Evolutionary conservation across 2,888 invertebrate genomes (phyloP), one percentile per base, ranked within the genome.

Genomic region (Clitarchus hookeri): DNA sequence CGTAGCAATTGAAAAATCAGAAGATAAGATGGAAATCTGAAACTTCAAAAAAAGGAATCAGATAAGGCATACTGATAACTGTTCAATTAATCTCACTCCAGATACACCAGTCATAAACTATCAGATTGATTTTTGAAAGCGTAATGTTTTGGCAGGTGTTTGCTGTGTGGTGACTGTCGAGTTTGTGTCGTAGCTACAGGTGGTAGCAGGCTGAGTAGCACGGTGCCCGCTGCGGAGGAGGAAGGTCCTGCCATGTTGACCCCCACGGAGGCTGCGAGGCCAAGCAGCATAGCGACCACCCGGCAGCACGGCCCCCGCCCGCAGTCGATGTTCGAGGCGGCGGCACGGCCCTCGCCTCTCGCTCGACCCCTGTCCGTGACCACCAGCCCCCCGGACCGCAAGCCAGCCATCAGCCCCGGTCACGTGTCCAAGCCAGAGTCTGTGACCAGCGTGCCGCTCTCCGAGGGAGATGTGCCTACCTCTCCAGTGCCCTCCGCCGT

Each of bases 401-500:
- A 48, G 27, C 85, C 86, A 12, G 86, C 80, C 26, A 26, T 86
- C 79, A 86, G 79, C 53, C 44, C 80, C 23, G 11, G 84, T 25
- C 53, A 84, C 3, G 78, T 78, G 19, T 54, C 80, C 25, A 26
- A 84, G 27, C 48, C 83, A 23, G 86, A 86, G n/a, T 86, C 86
- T n/a, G 44, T 23, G 1, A 86, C 86, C 16, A 86, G 86, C 36
- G 80, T 84, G 16, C 84, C 86, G 4, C 36, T 85, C 44, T 86
- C 86, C 44, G 86, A 84, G 54, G 84, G 84, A 44, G 86, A 86
- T 26, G 54, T 78, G 9, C 23, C 78, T 6, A 79, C 83, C 11
- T 84, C 84, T 83, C 86, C 86, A 27, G 27, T 84, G 19, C 44
- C 85, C 8, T 88, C 90, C 16, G 86, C 88, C 44, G 90, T 90